Evolutionary conservation across 2,888 invertebrate genomes (phyloP).

Genomic region (Limnephilus rhombicus): DNA sequence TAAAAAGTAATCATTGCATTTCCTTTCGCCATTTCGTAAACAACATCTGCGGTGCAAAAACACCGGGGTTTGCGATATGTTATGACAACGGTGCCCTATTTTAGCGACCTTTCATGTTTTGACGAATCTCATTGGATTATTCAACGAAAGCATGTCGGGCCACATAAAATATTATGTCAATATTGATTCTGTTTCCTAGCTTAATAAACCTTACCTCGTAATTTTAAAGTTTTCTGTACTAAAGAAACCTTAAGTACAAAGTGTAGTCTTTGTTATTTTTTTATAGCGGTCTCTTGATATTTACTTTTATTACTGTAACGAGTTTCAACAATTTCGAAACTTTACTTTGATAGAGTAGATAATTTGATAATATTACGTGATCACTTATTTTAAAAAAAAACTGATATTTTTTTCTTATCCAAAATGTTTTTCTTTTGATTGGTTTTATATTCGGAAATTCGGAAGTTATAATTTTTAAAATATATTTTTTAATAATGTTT

Average conservation of each 20-base stretch:
- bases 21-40: not conserved
- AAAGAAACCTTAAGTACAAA: not conserved
- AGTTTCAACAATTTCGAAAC: too few relatives aligned
- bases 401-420: not conserved
- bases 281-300: not conserved
- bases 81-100: not conserved
- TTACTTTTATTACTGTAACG: not conserved
- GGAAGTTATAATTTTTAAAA: too few relatives aligned
- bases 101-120: not conserved
- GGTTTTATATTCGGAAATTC: not conserved
- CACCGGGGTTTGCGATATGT: not conserved
- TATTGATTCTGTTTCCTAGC: not conserved
- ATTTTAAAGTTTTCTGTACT: not conserved
- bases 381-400: too few relatives aligned
- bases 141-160: not conserved
- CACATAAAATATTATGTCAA: not conserved
- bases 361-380: too few relatives aligned
- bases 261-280: not conserved
- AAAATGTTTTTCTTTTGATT: not conserved
- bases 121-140: not conserved
- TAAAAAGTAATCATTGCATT: not conserved
- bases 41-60: not conserved
- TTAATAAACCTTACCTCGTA: not conserved
- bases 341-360: too few relatives aligned
- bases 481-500: too few relatives aligned